phyloP scores from a whole-genome alignment of 2,888 invertebrate species.

The Andricus quercusramuli region DNA sequence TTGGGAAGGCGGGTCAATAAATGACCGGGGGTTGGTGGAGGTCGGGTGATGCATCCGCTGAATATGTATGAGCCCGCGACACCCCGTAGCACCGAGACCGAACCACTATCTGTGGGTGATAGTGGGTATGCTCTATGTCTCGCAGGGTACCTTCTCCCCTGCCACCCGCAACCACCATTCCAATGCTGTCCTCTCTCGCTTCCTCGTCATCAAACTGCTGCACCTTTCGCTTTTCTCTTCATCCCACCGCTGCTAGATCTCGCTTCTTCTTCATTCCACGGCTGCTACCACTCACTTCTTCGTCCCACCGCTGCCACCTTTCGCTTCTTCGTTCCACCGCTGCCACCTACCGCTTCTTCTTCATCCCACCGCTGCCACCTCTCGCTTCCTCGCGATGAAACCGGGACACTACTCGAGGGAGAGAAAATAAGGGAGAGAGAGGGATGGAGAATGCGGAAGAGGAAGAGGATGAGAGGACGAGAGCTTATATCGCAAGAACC shows the following conservation, averaged over 20 bases:
- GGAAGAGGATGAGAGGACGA: conserved; percentile 56
- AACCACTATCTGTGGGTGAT: conserved; percentile 78
- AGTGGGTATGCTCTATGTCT: conserved; percentile 76
- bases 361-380: conserved; percentile 39
- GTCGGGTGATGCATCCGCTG: conserved; percentile 82
- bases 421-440: conserved; percentile 52
- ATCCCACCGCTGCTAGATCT: neutral
- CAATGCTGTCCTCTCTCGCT: conserved; percentile 41
- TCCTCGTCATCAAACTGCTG: conserved; percentile 43
- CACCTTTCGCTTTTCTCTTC: conserved; percentile 16
- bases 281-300: neutral
- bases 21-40: conserved; percentile 70
- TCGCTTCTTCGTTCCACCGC: conserved; percentile 43
- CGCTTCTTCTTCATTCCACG: neutral
- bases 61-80: conserved; percentile 83
- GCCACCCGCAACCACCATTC: conserved; percentile 36
- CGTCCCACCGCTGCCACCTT: conserved; percentile 9
- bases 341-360: conserved; percentile 28
- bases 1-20: conserved; percentile 71
- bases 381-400: conserved; percentile 31
- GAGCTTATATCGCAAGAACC: conserved; percentile 76
- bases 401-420: conserved; percentile 51
- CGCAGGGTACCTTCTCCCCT: conserved; percentile 68
- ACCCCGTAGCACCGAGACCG: conserved; percentile 74
- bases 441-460: conserved; percentile 50